A percentile compares a stretch with the other conserved stretches of the same genome.
Evolutionary conservation across 2,888 invertebrate species (phyloP).

Genomic region (Cataglyphis altisquamis): DNA sequence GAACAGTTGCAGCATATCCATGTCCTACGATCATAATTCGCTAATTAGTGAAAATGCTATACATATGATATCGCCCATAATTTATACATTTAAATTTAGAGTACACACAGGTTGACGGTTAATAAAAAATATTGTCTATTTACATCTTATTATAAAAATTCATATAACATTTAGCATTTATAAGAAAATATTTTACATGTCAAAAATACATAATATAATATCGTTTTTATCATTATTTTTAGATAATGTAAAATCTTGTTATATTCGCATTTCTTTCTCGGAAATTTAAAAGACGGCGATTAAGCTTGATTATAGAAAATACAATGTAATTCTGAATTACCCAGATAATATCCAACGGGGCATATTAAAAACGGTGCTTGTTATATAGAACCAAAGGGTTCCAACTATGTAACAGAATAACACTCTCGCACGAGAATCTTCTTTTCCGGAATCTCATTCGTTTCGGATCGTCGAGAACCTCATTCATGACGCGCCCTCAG

Average conservation of each 20-base stretch:
- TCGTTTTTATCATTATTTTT: background rate
- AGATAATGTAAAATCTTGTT: background rate
- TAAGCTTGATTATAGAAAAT: background rate
- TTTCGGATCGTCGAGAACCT: slow-evolving; percentile 59
- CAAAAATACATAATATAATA: background rate
- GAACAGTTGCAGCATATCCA: slow-evolving; percentile 85
- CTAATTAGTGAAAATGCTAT: slow-evolving; percentile 43
- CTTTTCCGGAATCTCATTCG: slow-evolving; percentile 57
- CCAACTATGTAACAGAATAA: slow-evolving; percentile 78
- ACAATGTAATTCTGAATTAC: background rate
- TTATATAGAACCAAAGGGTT: slow-evolving; percentile 63
- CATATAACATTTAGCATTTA: background rate
- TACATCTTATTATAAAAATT: background rate
- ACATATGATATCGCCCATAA: background rate
- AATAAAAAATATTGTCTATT: background rate
- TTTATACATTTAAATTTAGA: background rate
- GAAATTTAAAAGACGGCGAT: background rate
- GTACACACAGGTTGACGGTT: background rate
- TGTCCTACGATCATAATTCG: slow-evolving; percentile 77
- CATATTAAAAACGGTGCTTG: slow-evolving; percentile 39
- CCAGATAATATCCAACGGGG: background rate
- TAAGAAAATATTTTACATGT: background rate
- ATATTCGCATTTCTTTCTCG: background rate
- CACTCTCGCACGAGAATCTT: slow-evolving; percentile 58
- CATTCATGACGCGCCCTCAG: slow-evolving; percentile 31